Conservation (phyloP, 2,113 vertebrate species). For the Corvus hawaiiensis region DNA sequence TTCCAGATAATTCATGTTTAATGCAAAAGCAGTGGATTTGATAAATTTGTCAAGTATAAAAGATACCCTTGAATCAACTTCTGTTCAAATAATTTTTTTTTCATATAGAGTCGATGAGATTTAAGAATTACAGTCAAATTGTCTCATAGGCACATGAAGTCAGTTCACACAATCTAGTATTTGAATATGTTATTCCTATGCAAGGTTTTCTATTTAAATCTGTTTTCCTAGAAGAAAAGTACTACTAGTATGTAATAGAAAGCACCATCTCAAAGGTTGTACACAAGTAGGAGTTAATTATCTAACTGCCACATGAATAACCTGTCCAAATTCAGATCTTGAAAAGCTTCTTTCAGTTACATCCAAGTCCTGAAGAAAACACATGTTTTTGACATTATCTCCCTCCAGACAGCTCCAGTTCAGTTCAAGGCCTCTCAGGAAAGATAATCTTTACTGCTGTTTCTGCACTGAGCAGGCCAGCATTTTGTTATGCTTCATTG, state of each 20-base stretch:
- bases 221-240: neutral
- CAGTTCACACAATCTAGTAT: neutral
- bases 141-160: neutral
- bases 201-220: neutral
- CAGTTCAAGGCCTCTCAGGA: neutral
- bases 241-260: neutral
- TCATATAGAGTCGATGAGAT: neutral
- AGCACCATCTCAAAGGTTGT: neutral
- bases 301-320: neutral
- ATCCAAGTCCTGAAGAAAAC: neutral
- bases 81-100: neutral
- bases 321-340: neutral
- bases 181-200: neutral
- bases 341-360: neutral
- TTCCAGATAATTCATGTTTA: neutral
- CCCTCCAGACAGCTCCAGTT: neutral
- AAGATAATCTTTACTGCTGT: neutral
- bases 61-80: neutral
- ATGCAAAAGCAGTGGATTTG: neutral
- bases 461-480: fast-evolving
- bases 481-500: neutral
- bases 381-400: neutral
- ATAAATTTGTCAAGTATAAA: neutral
- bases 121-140: neutral
- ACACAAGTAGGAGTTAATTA: neutral